Evolutionary conservation across 2,113 vertebrate species (phyloP), one percentile per base, ranked within the genome.

Genomic region (Noturus placidus): DNA sequence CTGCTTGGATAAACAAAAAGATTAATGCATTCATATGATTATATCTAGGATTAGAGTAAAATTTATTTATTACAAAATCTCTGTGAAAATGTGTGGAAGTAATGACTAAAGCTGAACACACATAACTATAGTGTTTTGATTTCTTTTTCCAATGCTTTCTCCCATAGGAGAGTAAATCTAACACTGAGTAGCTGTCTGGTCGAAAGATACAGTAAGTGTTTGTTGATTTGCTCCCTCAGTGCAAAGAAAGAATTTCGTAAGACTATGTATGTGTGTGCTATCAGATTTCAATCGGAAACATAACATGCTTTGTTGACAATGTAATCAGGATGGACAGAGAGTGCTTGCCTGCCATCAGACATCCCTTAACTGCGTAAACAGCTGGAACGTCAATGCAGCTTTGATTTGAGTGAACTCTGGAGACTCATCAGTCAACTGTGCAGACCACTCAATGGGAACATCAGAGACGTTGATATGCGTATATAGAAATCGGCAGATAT

Each of bases 21-120:
- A 91, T 90, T 81, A 88, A 38, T 13, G 70, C 86, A 25, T 35
- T 84, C 76, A 65, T 74, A 89, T 84, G 82, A 89, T 88, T 90
- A 85, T 27, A 70, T 69, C 70, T 1, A 38, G 59, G 79, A 89
- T 88, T 79, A 88, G 46, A 67, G 33, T 83, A 81, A 85, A 56
- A 88, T 38, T 83, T 52, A n/a, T 86, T 86, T 81, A 84, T 90
- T 84, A 82, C 15, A 59, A 76, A 88, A 57, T 67, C 20, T 67
- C 46, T 25, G 27, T 22, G 10, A 33, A 5, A 30, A 79, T 9
- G 35, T 50, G 42, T 30, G 27, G 30, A 81, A 84, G 19, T 83
- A 83, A 87, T 87, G 52, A 35, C 0, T 13, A 33, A 5, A 63
- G 33, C 15, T n/a, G 65, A 87, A 70, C 30, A 52, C 52, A 46